A percentile compares a stretch with the other conserved stretches of the same genome.
Evolutionary conservation across 2,113 vertebrate species (phyloP).

Genomic region (Marcusenius ussheri): DNA sequence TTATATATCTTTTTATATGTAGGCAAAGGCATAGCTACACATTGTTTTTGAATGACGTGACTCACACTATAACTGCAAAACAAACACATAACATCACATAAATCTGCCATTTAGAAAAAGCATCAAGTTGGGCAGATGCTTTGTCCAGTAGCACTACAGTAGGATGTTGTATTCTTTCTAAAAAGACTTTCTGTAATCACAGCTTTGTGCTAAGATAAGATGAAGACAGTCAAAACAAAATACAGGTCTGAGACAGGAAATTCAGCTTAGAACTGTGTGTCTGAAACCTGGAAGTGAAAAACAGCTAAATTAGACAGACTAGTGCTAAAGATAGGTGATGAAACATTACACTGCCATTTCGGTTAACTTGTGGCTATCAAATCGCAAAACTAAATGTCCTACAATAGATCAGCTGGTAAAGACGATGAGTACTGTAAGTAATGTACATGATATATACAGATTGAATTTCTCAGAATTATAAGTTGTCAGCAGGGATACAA

Average conservation of each 20-base stretch:
- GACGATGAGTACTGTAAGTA: neutral
- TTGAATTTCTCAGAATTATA: neutral
- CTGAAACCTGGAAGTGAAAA: constrained; percentile 3
- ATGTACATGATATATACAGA: neutral
- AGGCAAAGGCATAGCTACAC: neutral
- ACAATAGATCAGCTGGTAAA: neutral
- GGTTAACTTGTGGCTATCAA: neutral
- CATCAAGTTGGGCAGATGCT: neutral
- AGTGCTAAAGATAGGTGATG: neutral
- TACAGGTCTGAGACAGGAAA: neutral
- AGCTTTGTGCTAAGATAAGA: neutral
- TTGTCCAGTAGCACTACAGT: neutral
- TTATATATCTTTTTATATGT: neutral
- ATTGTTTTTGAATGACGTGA: neutral
- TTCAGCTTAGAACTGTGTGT: neutral
- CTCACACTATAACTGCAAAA: neutral
- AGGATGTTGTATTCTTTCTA: neutral
- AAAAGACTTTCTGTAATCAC: neutral
- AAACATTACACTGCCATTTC: neutral
- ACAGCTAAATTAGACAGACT: neutral
- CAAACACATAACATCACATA: neutral
- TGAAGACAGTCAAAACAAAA: neutral
- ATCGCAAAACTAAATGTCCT: neutral
- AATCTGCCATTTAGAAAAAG: neutral
- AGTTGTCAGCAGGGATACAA: neutral